These are phyloP conservation scores for Drosophila neonasuta DNA, from an alignment of 2,888 invertebrate genomes.

Conservation along the genomic window DNA sequence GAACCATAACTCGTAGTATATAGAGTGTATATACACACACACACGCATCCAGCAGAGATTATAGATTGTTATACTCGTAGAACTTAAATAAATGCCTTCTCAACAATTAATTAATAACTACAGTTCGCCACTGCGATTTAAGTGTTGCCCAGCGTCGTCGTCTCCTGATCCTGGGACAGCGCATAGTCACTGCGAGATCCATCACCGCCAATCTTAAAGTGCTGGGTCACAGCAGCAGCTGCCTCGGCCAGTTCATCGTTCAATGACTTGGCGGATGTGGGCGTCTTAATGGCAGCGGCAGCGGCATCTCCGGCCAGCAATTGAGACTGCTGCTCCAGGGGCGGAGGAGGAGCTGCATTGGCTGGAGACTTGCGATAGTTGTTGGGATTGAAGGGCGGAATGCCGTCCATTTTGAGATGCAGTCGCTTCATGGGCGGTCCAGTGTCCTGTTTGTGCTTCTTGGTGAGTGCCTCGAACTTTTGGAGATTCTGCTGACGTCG, in stretches of 20 bases:
- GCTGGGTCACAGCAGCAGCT: slow-evolving; percentile 58
- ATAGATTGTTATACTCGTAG: slow-evolving; percentile 7
- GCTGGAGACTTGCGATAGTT: slow-evolving; percentile 84
- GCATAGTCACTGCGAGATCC: slow-evolving; percentile 70
- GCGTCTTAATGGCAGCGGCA: slow-evolving; percentile 77
- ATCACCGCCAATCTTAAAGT: slow-evolving; percentile 60
- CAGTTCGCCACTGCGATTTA: slow-evolving; percentile 21
- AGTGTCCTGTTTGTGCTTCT: slow-evolving; percentile 80
- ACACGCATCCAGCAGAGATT: slow-evolving; percentile 3
- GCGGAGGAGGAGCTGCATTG: slow-evolving; percentile 60
- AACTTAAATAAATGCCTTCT: slow-evolving; percentile 51
- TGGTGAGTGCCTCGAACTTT: slow-evolving; percentile 80
- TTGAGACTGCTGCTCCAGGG: slow-evolving; percentile 2
- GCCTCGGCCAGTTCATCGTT: slow-evolving; percentile 73
- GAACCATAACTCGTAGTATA: slow-evolving; percentile 18
- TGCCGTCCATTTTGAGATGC: slow-evolving; percentile 81
- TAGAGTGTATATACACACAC: slow-evolving; percentile 3
- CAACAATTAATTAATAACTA: slow-evolving; percentile 32
- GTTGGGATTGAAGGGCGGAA: slow-evolving; percentile 83
- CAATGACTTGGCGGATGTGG: slow-evolving; percentile 81
- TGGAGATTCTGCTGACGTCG: slow-evolving; percentile 81
- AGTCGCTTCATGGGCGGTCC: slow-evolving; percentile 82
- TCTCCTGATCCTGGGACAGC: slow-evolving; percentile 60
- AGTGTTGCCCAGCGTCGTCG: slow-evolving; percentile 30
- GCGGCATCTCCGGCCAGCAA: slow-evolving; percentile 24